These are phyloP conservation scores for Synaphobranchus kaupii DNA, from an alignment of 2,797 vertebrate genomes.

Conservation along the genomic window DNA sequence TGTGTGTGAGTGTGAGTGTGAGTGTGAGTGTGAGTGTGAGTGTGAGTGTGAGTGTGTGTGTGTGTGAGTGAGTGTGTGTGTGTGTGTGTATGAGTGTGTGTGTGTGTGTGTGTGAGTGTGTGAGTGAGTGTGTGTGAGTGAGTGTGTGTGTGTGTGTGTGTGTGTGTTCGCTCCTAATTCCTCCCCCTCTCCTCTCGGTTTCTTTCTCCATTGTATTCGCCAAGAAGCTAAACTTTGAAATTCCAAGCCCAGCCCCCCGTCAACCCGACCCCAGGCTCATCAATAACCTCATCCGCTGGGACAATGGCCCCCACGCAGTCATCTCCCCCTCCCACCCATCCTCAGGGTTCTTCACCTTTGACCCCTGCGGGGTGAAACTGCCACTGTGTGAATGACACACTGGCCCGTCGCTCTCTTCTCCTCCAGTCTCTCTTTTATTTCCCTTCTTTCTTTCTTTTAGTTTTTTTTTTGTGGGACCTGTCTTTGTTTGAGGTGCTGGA, in stretches of 20 bases:
- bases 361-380: slow-evolving; percentile 31
- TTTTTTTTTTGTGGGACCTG: not conserved
- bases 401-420: slow-evolving; percentile 18
- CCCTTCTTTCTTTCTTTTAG: not conserved
- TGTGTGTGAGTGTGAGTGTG: too few relatives aligned
- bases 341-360: slow-evolving; percentile 39
- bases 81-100: too few relatives aligned
- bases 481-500: not conserved
- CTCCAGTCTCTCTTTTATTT: slow-evolving; percentile 13
- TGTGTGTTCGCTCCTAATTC: too few relatives aligned
- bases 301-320: not conserved
- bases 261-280: not conserved
- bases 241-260: not conserved
- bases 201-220: not conserved
- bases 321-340: slow-evolving; percentile 1
- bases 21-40: too few relatives aligned
- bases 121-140: too few relatives aligned
- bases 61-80: too few relatives aligned
- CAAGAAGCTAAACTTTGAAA: slow-evolving; percentile 11
- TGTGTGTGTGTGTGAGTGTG: too few relatives aligned
- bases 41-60: not conserved
- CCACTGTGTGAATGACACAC: not conserved
- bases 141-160: too few relatives aligned
- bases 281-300: slow-evolving; percentile 1
- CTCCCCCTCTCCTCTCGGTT: not conserved